A percentile compares a stretch with the other conserved stretches of the same genome.
Evolutionary conservation across 35 echinoderm and acorn worm species (phyloP).

Genomic region (Chiridota heheva): DNA sequence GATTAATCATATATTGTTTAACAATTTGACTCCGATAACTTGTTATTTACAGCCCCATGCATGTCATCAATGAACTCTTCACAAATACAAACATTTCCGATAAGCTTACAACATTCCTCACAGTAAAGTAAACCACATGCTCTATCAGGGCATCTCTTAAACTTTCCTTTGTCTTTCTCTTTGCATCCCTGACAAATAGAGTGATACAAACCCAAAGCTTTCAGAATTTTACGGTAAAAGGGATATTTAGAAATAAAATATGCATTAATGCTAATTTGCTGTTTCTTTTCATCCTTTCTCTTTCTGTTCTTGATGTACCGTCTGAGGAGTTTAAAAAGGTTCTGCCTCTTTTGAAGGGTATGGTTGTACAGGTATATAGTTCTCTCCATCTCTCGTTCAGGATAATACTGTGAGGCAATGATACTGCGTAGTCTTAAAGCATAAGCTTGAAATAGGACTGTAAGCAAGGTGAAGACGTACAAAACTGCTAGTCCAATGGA

Average conservation of each 20-base stretch:
- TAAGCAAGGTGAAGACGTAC: constrained; percentile 64
- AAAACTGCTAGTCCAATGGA: constrained; percentile 60
- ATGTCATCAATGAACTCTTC: constrained; percentile 32
- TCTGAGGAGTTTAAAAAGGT: constrained; percentile 51
- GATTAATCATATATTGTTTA: no score
- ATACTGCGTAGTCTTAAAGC: constrained; percentile 56
- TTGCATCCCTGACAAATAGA: constrained; percentile 56
- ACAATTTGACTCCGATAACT: no score
- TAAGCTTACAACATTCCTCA: constrained; percentile 50
- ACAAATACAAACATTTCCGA: constrained; percentile 10
- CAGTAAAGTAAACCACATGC: constrained; percentile 67
- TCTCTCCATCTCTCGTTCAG: constrained; percentile 70
- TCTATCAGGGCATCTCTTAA: constrained; percentile 42
- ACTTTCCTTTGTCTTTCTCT: constrained; percentile 44
- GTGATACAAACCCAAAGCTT: constrained; percentile 39
- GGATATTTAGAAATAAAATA: constrained; percentile 58
- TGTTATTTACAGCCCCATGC: no score
- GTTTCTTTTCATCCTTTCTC: constrained; percentile 53
- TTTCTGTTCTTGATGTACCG: constrained; percentile 51
- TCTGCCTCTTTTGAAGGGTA: constrained; percentile 67
- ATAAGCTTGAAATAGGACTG: constrained; percentile 83
- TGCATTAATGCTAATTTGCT: constrained; percentile 58
- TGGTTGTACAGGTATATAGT: constrained; percentile 73
- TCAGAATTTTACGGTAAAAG: constrained; percentile 44
- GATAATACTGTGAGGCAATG: constrained; percentile 85